Evolutionary conservation across 1,140 invertebrate species (phyloP).

Genomic region (Macrotrachela quadricornifera): DNA sequence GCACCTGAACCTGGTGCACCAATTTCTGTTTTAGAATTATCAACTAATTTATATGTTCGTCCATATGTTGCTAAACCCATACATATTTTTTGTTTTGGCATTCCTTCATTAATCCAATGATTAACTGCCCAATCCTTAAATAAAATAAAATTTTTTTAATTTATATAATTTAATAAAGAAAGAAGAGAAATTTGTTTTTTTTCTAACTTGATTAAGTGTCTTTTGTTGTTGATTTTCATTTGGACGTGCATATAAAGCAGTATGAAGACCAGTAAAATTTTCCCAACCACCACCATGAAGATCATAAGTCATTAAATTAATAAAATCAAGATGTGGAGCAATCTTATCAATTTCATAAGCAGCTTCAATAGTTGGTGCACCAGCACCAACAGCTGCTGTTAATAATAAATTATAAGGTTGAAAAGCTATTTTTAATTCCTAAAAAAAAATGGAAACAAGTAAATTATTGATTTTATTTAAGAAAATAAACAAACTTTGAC

Average conservation of each 20-base stretch:
- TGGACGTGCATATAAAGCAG: constrained; percentile 14
- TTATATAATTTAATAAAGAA: neutral
- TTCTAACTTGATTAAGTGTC: neutral
- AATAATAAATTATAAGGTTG: neutral
- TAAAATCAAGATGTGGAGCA: constrained; percentile 15
- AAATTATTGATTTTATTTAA: neutral
- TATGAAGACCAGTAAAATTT: constrained; percentile 16
- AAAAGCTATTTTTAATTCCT: constrained; percentile 11
- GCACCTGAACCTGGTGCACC: constrained; percentile 51
- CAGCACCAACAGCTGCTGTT: neutral
- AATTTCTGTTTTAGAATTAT: constrained; percentile 52
- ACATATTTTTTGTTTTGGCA: constrained; percentile 52
- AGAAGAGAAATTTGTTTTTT: neutral
- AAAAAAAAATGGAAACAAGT: constrained; percentile 3
- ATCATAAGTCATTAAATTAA: constrained; percentile 22
- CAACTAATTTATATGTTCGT: constrained; percentile 51
- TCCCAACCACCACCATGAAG: constrained; percentile 19
- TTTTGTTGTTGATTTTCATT: neutral
- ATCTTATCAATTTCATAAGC: neutral
- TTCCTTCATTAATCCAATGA: constrained; percentile 51
- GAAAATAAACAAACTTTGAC: neutral
- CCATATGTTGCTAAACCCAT: constrained; percentile 70
- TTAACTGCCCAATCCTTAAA: constrained; percentile 15
- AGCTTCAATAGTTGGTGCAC: constrained; percentile 1
- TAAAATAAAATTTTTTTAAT: too few species aligned